Conservation (phyloP, 2,888 invertebrate genomes). For the Drosophila mulleri region DNA sequence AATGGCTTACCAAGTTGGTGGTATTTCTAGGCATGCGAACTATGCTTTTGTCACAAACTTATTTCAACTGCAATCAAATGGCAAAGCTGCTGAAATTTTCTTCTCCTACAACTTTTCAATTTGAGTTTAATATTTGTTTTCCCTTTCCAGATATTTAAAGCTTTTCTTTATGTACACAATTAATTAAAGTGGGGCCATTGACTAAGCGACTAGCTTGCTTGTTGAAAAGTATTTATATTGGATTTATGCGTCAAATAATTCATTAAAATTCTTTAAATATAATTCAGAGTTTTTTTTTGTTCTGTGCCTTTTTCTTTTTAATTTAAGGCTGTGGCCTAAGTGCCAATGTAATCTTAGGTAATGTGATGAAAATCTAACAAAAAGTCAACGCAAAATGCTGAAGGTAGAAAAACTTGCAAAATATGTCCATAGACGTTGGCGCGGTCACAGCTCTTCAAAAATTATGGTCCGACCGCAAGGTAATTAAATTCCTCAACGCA, state of each 20-base stretch:
- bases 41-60: slow-evolving; percentile 44
- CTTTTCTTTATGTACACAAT: not conserved
- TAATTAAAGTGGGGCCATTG: slow-evolving; percentile 18
- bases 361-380: slow-evolving; percentile 56
- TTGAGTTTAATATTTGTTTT: not conserved
- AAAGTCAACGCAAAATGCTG: not conserved
- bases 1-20: slow-evolving; percentile 44
- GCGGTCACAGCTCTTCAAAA: slow-evolving; percentile 43
- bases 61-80: slow-evolving; percentile 32
- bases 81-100: slow-evolving; percentile 8
- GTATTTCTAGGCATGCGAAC: slow-evolving; percentile 29
- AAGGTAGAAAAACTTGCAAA: slow-evolving; percentile 32
- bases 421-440: slow-evolving; percentile 31
- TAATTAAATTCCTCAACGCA: slow-evolving; percentile 72
- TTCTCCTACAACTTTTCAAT: slow-evolving; percentile 4
- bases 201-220: not conserved
- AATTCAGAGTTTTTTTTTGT: not conserved
- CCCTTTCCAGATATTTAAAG: not conserved
- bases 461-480: slow-evolving; percentile 70
- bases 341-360: slow-evolving; percentile 57
- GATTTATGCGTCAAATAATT: slow-evolving; percentile 42
- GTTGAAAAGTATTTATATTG: slow-evolving; percentile 1
- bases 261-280: slow-evolving; percentile 3
- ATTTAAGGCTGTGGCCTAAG: slow-evolving; percentile 35
- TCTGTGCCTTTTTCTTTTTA: not conserved